Evolutionary conservation across 64 coral and sea anemone species (phyloP), one percentile per base, ranked within the genome.

Genomic region (Montipora efflorescens): DNA sequence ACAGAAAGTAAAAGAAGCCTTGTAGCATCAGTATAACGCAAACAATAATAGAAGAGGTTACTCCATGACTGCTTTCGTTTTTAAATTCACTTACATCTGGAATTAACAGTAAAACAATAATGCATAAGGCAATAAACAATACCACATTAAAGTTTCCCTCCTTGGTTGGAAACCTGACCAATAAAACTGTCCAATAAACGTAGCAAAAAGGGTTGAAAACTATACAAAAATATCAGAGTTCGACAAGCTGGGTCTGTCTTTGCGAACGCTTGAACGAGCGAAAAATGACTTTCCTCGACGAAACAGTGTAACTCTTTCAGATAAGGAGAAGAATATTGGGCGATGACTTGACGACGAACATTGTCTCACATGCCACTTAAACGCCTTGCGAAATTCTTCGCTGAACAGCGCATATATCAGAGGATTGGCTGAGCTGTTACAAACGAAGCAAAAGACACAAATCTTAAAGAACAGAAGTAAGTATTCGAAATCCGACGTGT

Each of bases 361-460:
- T 13, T 88, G 88, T 9, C 73, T 59, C 8, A 97, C 11, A 48
- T 97, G 93, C 90, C 89, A 92, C 52, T 92, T 94, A 20, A 97
- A 97, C 6, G 92, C 95, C 52, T 91, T 94, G 20, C 95, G 92
- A 76, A 97, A 97, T 59, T 97, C 95, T 44, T 84, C 95, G 46
- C 95, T 94, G 77, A 97, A 90, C 58, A 97, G 74, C 46, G 95
- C 89, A 44, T 97, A 97, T 64, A 97, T 97, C 15, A 97, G 83
- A 4, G 95, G 95, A 89, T 97, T 97, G 67, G 92, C 95, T 16
- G 95, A 97, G 48, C 95, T 97, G 67, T 97, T 97, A 78, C 95
- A 97, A 18, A 97, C 93, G 77, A 97, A 97, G 52, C 76, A 93
- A 22, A 94, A 36, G 74, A 97, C 82, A 66, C 95, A 94, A 18